Percentiles rank a stretch among this genome's conserved stretches.
phyloP scores from a whole-genome alignment of 2,797 vertebrate genomes.

The Pteropus rufus region DNA sequence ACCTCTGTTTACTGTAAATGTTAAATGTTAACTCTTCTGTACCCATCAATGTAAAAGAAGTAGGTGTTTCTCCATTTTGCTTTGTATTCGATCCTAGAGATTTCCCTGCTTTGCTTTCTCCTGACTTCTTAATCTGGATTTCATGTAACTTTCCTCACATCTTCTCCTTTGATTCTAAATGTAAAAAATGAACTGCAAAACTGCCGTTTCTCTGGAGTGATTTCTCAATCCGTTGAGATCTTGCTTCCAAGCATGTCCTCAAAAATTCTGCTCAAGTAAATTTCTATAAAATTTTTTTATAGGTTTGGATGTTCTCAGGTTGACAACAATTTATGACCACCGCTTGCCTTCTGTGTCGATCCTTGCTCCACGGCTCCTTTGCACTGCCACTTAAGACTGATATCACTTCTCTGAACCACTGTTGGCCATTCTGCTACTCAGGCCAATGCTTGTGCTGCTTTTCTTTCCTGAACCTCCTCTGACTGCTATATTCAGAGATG shows the following conservation, averaged over 20 bases:
- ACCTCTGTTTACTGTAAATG: not conserved
- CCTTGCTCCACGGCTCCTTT: not conserved
- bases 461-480: not conserved
- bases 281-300: not conserved
- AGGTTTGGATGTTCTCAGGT: not conserved
- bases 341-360: not conserved
- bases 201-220: not conserved
- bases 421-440: not conserved
- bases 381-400: not conserved
- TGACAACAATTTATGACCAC: not conserved
- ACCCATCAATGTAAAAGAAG: not conserved
- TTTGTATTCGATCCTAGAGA: not conserved
- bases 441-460: not conserved
- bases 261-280: not conserved
- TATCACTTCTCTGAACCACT: not conserved
- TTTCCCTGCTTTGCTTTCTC: not conserved
- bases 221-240: not conserved
- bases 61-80: not conserved
- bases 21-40: not conserved
- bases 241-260: not conserved
- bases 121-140: not conserved
- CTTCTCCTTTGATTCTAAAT: not conserved
- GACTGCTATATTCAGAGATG: not conserved
- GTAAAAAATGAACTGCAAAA: not conserved
- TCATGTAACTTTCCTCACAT: not conserved